Conservation (phyloP, 64 coral and sea anemone genomes). For the Astreopora myriophthalma region DNA sequence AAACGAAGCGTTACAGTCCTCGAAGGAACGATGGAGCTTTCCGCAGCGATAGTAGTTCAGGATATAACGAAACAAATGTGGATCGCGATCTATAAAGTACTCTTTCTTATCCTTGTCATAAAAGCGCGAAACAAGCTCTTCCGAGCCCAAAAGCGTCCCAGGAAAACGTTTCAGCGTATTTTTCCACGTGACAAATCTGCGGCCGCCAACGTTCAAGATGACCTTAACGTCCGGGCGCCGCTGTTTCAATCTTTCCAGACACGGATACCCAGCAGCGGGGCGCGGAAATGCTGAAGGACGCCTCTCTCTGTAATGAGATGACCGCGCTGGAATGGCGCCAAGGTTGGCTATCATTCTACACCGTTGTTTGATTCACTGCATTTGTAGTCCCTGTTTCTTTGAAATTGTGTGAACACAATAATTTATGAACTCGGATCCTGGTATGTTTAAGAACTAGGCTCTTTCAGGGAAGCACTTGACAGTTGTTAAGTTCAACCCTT, state of each 20-base stretch:
- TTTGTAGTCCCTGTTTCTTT: neutral
- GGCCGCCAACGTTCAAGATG: slow-evolving; percentile 82
- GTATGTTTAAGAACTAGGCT: no score
- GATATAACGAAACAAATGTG: slow-evolving; percentile 94
- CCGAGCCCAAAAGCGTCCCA: slow-evolving; percentile 78
- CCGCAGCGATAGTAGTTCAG: slow-evolving; percentile 91
- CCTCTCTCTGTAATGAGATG: neutral
- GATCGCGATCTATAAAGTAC: slow-evolving; percentile 91
- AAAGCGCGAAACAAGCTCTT: slow-evolving; percentile 73
- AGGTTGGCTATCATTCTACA: slow-evolving; percentile 18
- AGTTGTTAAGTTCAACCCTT: no score
- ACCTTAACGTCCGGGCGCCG: slow-evolving; percentile 59
- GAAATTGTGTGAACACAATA: neutral
- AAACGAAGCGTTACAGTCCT: slow-evolving; percentile 84
- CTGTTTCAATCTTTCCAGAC: neutral
- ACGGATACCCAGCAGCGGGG: neutral
- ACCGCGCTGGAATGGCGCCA: neutral
- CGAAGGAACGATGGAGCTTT: slow-evolving; percentile 87
- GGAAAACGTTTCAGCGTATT: slow-evolving; percentile 85
- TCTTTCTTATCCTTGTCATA: slow-evolving; percentile 87
- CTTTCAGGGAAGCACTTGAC: no score
- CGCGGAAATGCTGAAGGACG: neutral
- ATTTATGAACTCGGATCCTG: neutral
- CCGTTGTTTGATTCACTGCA: neutral
- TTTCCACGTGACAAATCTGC: slow-evolving; percentile 87